Percentiles rank a stretch among this genome's conserved stretches.
Evolutionary conservation across 2,888 invertebrate species (phyloP).

Genomic region (Perizoma flavofasciatum): DNA sequence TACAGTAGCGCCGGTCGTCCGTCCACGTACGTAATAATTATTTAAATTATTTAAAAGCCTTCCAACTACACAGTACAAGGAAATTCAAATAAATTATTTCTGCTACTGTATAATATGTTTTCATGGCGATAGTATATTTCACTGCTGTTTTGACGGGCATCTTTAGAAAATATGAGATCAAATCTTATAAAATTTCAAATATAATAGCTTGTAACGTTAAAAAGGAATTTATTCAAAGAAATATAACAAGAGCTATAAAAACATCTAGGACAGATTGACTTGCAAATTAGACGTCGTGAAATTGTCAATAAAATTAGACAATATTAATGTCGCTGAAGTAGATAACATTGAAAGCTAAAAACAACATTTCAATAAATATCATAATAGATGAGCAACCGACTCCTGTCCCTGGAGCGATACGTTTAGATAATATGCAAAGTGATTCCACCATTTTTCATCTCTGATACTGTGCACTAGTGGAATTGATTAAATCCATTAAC

Average conservation of each 20-base stretch:
- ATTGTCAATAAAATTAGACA: no score
- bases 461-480: constrained; percentile 46
- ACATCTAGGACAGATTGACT: neutral
- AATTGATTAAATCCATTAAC: constrained; percentile 68
- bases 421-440: constrained; percentile 52
- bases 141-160: neutral
- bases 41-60: constrained; percentile 61
- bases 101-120: constrained; percentile 28
- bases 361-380: constrained; percentile 41
- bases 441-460: constrained; percentile 61
- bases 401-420: constrained; percentile 43
- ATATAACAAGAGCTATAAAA: constrained; percentile 1
- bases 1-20: constrained; percentile 56
- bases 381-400: constrained; percentile 45
- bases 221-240: neutral
- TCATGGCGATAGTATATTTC: constrained; percentile 8
- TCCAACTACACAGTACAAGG: constrained; percentile 38
- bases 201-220: neutral
- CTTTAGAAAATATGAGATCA: no score
- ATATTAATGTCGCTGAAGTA: neutral
- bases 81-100: constrained; percentile 35
- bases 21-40: constrained; percentile 60
- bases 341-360: constrained; percentile 6
- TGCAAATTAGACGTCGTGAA: no score
- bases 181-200: neutral